Base-by-base conservation (phyloP, 1,140 invertebrate species). In the Batillaria attramentaria region DNA sequence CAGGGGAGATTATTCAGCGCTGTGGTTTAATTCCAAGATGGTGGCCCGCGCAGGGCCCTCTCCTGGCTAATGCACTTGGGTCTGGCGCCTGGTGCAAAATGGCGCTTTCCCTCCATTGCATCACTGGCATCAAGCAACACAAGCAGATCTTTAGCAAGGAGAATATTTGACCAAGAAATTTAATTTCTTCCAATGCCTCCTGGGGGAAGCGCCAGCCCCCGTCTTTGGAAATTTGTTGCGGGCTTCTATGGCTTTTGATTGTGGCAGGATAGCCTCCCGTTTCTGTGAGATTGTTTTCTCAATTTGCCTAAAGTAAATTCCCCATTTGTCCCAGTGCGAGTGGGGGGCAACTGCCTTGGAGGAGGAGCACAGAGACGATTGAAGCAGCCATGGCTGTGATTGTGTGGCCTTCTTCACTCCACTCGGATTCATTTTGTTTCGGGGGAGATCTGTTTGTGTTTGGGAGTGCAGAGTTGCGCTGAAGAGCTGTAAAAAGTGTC, bases 111-210 rank as follows among this genome's bases (percentile, higher is more conserved):
- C 24, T 3, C 5, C 73, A 37, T 65, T 75, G 57, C 73, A 42
- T 65, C 73, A 75, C 73, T 42, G 54, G 46, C 35, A 75, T 28
- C 73, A 24, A 62, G 54, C 57, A 42, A 35, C 73, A 42, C 73
- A 65, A 68, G 78, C 46, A 35, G 68, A 50, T 80, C 79, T 80
- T 77, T 77, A 77, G 79, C 66, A 54, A 75, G 39, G 43, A 62
- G 79, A 80, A 70, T 80, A 80, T 80, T 80, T 80, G 79, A 77
- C 74, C 74, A 77, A 80, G 79, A 80, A 80, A 80, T 80, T 80
- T 72, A 80, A 77, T 80, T 80, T 76, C 65, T 80, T 72, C 73
- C 50, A 57, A 35, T 3, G 57, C 73, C 73, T 75, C 73, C 73
- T 62, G 73, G 37, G 72, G 72, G 72, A 33, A 46, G n/a, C n/a